Evolutionary conservation across 1,140 invertebrate species (phyloP).

Genomic region (Neodiprion fabricii): DNA sequence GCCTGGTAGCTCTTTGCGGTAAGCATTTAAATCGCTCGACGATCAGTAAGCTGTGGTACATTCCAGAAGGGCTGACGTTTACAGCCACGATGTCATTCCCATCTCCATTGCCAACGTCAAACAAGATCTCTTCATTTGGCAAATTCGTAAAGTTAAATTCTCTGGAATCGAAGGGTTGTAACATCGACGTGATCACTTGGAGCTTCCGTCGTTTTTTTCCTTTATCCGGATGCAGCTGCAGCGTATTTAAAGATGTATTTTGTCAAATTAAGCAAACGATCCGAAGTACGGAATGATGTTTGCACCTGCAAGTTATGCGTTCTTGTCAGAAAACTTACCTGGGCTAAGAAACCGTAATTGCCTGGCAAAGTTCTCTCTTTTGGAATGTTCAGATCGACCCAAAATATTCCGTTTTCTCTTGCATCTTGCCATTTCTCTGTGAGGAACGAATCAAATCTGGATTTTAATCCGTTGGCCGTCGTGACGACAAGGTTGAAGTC

Average conservation of each 20-base stretch:
- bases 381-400: constrained; percentile 47
- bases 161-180: constrained; percentile 66
- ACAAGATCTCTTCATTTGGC: constrained; percentile 65
- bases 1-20: constrained; percentile 66
- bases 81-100: constrained; percentile 61
- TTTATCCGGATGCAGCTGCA: constrained; percentile 73
- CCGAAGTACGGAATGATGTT: constrained; percentile 10
- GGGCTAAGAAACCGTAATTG: constrained; percentile 51
- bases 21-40: constrained; percentile 64
- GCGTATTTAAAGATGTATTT: constrained; percentile 24
- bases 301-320: constrained; percentile 3
- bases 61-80: constrained; percentile 76
- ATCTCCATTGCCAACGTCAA: constrained; percentile 48
- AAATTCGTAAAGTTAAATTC: constrained; percentile 76
- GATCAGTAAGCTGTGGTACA: constrained; percentile 71
- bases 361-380: constrained; percentile 51
- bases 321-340: constrained; percentile 45
- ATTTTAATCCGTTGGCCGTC: constrained; percentile 29
- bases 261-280: not conserved
- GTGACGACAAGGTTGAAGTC: constrained; percentile 17
- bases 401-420: constrained; percentile 40
- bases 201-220: constrained; percentile 66
- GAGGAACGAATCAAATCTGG: constrained; percentile 45
- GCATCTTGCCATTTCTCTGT: constrained; percentile 45
- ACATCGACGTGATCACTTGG: constrained; percentile 64